Base-by-base conservation (phyloP, 2,113 vertebrate species). In the Xerus inauris region DNA sequence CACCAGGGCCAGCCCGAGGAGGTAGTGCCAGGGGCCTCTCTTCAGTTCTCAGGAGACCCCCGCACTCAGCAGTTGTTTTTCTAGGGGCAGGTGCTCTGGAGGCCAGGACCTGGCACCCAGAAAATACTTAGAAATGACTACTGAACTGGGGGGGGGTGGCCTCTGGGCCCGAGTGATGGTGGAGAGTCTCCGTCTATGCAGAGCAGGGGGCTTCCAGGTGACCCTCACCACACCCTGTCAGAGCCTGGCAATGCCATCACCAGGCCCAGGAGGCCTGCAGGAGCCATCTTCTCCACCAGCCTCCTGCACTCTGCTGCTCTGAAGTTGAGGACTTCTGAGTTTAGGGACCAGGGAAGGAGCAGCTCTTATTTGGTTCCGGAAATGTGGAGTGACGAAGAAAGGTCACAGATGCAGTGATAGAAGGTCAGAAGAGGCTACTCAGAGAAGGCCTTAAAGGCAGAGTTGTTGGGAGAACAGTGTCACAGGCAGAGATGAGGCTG, bases 1-100 rank as follows among this genome's bases (percentile, higher is more conserved):
- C 8, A 8, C 38, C 5, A 28, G 42, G 3, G 5, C 28, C 47
- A 42, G 88, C 40, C 26, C 8, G 0, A 0, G 0, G 14, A 47
- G 11, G 57, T 28, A 11, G 28, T 3, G 8, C n/a, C 3, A 26
- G 30, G 10, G 28, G 3, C 13, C 12, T 32, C 0, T 49, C 40
- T 32, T 47, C 59, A 4, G 11, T 20, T 42, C 73, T 59, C 72
- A 67, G 91, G 47, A 64, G 30, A 10, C 47, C 35, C 62, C 35
- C 4, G 14, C 30, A 13, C 77, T 59, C 22, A 19, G 32, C 51
- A 13, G 0, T 2, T 26, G 71, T 38, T n/a, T 45, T 20, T 65
- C 30, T 3, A 2, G 30, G 26, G 28, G 40, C 59, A 72, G 47
- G 17, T 42, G 89, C 57, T 89, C 87, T 7, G 4, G 45, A 30